phyloP scores from a whole-genome alignment of 2,888 invertebrate genomes.

The Bursaphelenchus okinawaensis region DNA sequence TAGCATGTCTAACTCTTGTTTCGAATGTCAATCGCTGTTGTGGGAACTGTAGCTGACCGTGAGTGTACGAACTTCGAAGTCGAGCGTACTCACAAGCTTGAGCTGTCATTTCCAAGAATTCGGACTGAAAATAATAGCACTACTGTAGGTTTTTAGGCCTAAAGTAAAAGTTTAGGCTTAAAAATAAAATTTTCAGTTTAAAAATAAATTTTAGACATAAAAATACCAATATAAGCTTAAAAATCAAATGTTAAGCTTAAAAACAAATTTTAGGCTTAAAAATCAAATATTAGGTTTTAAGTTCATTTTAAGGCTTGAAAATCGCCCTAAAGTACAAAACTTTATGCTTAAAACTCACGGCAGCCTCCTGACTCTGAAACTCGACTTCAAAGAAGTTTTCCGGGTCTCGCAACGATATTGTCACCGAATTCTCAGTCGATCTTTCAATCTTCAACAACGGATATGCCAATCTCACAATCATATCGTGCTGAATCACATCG shows the following conservation, averaged over 20 bases:
- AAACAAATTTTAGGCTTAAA: too few species aligned
- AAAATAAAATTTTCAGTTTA: too few species aligned
- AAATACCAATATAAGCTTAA: too few species aligned
- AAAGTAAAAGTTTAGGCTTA: too few species aligned
- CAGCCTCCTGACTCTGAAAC: slow-evolving; percentile 2
- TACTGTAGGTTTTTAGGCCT: neutral
- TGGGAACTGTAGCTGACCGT: neutral
- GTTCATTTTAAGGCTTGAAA: too few species aligned
- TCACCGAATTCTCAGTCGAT: neutral
- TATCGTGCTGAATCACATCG: slow-evolving; percentile 6
- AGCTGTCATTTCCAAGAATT: slow-evolving; percentile 4
- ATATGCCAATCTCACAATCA: neutral
- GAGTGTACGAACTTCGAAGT: neutral
- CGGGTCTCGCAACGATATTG: slow-evolving; percentile 1
- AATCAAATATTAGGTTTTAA: too few species aligned
- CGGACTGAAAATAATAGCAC: neutral
- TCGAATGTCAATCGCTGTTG: slow-evolving; percentile 2
- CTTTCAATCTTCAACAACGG: slow-evolving; percentile 4
- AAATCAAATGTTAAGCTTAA: too few species aligned
- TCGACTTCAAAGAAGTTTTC: slow-evolving; percentile 9
- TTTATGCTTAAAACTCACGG: neutral
- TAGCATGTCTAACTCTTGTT: neutral
- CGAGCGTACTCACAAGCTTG: slow-evolving; percentile 14
- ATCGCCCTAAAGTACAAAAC: neutral
- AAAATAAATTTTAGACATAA: too few species aligned